Evolutionary conservation across 35 echinoderm and acorn worm genomes (phyloP).

Genomic region (Holothuria glaberrima): DNA sequence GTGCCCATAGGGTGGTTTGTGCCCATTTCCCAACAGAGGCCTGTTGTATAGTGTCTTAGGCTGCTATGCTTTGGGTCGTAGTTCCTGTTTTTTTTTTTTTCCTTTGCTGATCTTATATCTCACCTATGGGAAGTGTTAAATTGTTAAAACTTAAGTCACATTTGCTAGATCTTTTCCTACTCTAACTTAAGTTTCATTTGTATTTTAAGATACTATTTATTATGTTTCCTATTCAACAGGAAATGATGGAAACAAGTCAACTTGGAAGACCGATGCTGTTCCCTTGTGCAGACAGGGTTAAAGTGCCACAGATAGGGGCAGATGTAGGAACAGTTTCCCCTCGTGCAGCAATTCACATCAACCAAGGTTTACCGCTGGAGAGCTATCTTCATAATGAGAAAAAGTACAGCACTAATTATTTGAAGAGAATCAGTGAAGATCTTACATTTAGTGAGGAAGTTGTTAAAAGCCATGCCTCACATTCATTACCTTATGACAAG

Average conservation of each 20-base stretch:
- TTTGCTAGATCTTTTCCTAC: too few relatives aligned
- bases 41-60: too few relatives aligned
- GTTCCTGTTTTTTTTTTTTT: too few relatives aligned
- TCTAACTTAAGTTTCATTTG: too few relatives aligned
- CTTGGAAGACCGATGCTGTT: constrained; percentile 49
- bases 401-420: constrained; percentile 65
- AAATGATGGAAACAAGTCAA: constrained; percentile 34
- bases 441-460: constrained; percentile 90
- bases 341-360: constrained; percentile 10
- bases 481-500: constrained; percentile 84
- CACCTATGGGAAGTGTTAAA: too few relatives aligned
- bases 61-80: too few relatives aligned
- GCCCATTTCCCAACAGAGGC: too few relatives aligned
- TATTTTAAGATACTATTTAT: neutral
- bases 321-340: constrained; percentile 41
- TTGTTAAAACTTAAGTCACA: too few relatives aligned
- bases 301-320: constrained; percentile 86
- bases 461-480: constrained; percentile 71
- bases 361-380: constrained; percentile 31
- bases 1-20: too few relatives aligned
- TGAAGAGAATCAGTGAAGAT: constrained; percentile 87
- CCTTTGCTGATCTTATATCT: too few relatives aligned
- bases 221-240: neutral
- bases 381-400: constrained; percentile 42
- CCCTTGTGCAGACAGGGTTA: constrained; percentile 84